phyloP scores from a whole-genome alignment of 2,113 vertebrate genomes.

The Speoplatyrhinus poulsoni region DNA sequence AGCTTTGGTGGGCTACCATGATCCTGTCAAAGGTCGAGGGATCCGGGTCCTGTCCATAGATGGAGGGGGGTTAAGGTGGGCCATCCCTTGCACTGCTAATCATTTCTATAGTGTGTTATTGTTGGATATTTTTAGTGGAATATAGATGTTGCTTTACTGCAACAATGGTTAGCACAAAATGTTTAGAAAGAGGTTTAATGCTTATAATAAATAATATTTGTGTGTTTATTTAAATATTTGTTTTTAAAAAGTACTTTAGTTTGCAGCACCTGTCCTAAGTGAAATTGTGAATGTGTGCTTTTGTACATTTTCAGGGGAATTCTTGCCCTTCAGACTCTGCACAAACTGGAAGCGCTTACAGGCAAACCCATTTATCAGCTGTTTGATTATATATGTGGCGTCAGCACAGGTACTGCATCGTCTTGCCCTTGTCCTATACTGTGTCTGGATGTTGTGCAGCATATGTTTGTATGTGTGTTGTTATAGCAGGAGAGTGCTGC shows the following conservation, averaged over 20 bases:
- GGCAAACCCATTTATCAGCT: slow-evolving; percentile 92
- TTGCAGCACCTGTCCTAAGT: too few relatives aligned
- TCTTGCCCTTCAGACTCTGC: slow-evolving; percentile 90
- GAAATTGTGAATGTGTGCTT: slow-evolving; percentile 4
- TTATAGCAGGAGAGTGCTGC: not conserved
- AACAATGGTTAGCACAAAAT: too few relatives aligned
- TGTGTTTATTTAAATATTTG: too few relatives aligned
- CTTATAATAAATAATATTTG: too few relatives aligned
- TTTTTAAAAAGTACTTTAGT: too few relatives aligned
- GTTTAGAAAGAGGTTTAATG: too few relatives aligned
- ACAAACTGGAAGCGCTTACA: slow-evolving; percentile 88
- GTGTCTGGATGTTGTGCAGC: not conserved
- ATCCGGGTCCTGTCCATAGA: slow-evolving; percentile 90
- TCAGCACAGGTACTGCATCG: slow-evolving; percentile 90
- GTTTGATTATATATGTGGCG: slow-evolving; percentile 97
- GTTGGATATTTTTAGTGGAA: too few relatives aligned
- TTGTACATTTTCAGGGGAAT: slow-evolving; percentile 82
- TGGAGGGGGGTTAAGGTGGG: slow-evolving; percentile 85
- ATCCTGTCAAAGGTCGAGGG: slow-evolving; percentile 89
- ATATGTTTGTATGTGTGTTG: not conserved
- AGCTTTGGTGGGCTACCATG: slow-evolving; percentile 86
- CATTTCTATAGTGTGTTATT: not conserved
- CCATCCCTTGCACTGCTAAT: not conserved
- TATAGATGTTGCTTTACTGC: too few relatives aligned
- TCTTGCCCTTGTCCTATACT: slow-evolving; percentile 31